Evolutionary conservation across 2,888 invertebrate genomes (phyloP).

Genomic region (Lasioglossum marginatum): DNA sequence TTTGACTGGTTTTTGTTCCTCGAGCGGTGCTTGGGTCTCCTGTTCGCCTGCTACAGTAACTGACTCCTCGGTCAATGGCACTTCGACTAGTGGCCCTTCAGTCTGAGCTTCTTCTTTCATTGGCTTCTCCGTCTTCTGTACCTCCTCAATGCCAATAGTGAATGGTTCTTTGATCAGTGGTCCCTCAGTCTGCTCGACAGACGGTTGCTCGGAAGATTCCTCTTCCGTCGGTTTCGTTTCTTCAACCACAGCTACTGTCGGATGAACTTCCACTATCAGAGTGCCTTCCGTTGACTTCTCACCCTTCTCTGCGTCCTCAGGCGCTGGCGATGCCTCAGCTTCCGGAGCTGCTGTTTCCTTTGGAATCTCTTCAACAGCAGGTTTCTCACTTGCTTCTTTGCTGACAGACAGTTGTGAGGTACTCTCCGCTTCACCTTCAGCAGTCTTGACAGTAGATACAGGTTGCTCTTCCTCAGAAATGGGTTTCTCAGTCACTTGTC

Average conservation of each 20-base stretch:
- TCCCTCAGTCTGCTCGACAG: conserved; percentile 53
- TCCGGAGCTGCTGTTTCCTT: conserved; percentile 41
- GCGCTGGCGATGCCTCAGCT: not conserved
- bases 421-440: conserved; percentile 26
- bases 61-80: conserved; percentile 55
- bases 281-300: conserved; percentile 46
- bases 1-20: conserved; percentile 37
- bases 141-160: conserved; percentile 53
- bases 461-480: conserved; percentile 29
- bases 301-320: conserved; percentile 1
- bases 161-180: conserved; percentile 56
- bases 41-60: conserved; percentile 56
- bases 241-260: conserved; percentile 31
- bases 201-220: conserved; percentile 59
- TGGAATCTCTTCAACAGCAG: conserved; percentile 50
- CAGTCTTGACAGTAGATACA: conserved; percentile 3
- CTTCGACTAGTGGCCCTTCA: conserved; percentile 28
- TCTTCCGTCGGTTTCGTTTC: conserved; percentile 66
- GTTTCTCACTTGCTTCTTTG: conserved; percentile 52
- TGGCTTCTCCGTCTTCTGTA: conserved; percentile 39
- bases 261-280: conserved; percentile 23
- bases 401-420: conserved; percentile 49
- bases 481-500: conserved; percentile 48
- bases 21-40: conserved; percentile 42
- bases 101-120: conserved; percentile 40